phyloP scores from a whole-genome alignment of 2,888 invertebrate species.

The Hirtodrosophila trivittata region DNA sequence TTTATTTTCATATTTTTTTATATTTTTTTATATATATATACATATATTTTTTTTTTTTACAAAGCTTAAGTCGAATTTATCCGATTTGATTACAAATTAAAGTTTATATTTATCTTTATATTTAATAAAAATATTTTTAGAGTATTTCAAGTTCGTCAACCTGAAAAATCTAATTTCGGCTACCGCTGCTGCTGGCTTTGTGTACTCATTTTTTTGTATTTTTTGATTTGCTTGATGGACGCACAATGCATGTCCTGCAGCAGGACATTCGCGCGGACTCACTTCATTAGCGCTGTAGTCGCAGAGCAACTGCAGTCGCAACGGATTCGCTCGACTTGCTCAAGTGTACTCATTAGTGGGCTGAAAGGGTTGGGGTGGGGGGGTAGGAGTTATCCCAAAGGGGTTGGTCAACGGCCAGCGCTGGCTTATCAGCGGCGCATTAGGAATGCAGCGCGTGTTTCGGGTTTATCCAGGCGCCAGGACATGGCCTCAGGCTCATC shows the following conservation, averaged over 20 bases:
- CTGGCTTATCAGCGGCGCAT: constrained; percentile 22
- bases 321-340: constrained; percentile 47
- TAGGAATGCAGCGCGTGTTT: constrained; percentile 48
- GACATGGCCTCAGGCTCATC: constrained; percentile 24
- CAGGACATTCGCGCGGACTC: constrained; percentile 47
- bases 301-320: constrained; percentile 56
- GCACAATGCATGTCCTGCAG: constrained; percentile 65
- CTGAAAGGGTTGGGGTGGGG: constrained; percentile 14
- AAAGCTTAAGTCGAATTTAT: no score
- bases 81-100: no score
- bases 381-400: constrained; percentile 9
- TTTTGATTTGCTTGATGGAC: constrained; percentile 69
- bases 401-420: constrained; percentile 41
- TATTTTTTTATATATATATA: no score
- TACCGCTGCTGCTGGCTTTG: no score
- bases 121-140: no score
- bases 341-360: constrained; percentile 71
- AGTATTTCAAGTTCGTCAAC: constrained; percentile 28
- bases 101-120: no score
- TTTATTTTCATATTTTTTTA: no score
- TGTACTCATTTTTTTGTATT: no score
- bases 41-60: no score
- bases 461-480: constrained; percentile 22
- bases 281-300: constrained; percentile 63
- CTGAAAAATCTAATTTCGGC: no score